Evolutionary conservation across 2,797 vertebrate genomes (phyloP), one percentile per base, ranked within the genome.

Genomic region (Eremophila alpestris): DNA sequence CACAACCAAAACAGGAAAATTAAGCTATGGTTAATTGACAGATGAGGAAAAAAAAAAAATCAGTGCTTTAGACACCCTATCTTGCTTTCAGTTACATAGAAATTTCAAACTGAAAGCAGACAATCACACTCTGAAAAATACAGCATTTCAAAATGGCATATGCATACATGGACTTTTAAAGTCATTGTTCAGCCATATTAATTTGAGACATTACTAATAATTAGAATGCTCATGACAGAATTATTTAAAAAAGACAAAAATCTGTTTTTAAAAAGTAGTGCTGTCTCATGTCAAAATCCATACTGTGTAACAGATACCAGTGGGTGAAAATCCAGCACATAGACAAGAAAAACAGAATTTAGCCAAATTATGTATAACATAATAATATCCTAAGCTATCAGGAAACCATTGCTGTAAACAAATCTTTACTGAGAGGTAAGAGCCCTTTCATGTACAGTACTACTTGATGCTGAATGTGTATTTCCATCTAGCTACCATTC

Each of bases 371-470:
- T 21, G n/a, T 79, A 24, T 41, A 56, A 67, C 41, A 62, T 34
- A 62, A 15, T 62, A 90, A 70, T 89, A 68, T 41, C 79, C 7
- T 76, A 93, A 94, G 41, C 80, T 87, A 95, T 62, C 60, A 93
- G 89, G 73, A 96, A 94, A 94, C 64, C 93, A 90, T 38, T 87
- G 84, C 68, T 95, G 93, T 96, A 96, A 96, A 97, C 95, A 95
- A 89, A 91, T 87, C 65, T 71, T 95, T 95, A 95, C 84, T 83
- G 94, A 97, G 97, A 97, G 93, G 83, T 96, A 96, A 96, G 65
- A 94, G 89, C 93, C 94, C 94, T 95, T 94, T 95, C 94, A 95
- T 56, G 62, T 96, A 97, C 79, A 97, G 84, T 96, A 82, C 82
- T 85, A 91, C 77, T 83, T 79, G 83, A 94, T 91, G 84, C 51